Conservation (phyloP, 2,113 vertebrate genomes). For the Hippocampus mohnikei region DNA sequence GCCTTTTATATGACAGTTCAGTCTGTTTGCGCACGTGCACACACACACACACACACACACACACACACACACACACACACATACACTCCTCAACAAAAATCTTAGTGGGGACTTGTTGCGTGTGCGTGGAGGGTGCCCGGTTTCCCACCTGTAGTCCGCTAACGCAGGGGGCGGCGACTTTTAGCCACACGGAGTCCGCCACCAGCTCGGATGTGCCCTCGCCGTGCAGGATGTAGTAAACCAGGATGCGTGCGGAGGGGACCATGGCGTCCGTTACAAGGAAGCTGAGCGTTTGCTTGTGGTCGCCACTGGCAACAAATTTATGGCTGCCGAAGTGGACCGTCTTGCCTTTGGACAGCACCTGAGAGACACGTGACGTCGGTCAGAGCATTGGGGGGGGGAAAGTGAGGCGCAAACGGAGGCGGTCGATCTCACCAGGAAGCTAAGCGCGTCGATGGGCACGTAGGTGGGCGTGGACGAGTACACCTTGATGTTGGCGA, state of each 20-base stretch:
- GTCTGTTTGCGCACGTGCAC: slow-evolving; percentile 65
- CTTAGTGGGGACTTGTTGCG: no score
- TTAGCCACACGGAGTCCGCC: slow-evolving; percentile 87
- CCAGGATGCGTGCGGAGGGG: slow-evolving; percentile 85
- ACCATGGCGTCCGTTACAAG: slow-evolving; percentile 81
- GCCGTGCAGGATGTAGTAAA: slow-evolving; percentile 84
- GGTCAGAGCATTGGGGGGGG: no score
- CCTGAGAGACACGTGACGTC: slow-evolving; percentile 16
- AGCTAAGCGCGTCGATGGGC: slow-evolving; percentile 79
- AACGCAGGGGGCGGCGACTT: slow-evolving; percentile 80
- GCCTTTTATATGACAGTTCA: slow-evolving; percentile 41
- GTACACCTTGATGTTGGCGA: slow-evolving; percentile 70
- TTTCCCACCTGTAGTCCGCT: slow-evolving; percentile 75
- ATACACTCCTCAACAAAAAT: not conserved
- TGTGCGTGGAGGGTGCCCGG: not conserved
- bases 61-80: not conserved
- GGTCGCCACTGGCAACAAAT: slow-evolving; percentile 35
- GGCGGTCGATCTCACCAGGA: slow-evolving; percentile 72
- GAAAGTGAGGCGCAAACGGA: not conserved
- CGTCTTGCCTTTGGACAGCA: slow-evolving; percentile 72
- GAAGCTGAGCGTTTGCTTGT: slow-evolving; percentile 75
- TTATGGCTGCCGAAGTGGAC: slow-evolving; percentile 61
- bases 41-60: slow-evolving; percentile 6
- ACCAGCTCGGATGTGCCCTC: slow-evolving; percentile 82
- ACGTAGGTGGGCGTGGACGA: slow-evolving; percentile 71